Base-by-base conservation (phyloP, 37 sponge, comb jelly and placozoan species). In the Halichondria panicea region DNA sequence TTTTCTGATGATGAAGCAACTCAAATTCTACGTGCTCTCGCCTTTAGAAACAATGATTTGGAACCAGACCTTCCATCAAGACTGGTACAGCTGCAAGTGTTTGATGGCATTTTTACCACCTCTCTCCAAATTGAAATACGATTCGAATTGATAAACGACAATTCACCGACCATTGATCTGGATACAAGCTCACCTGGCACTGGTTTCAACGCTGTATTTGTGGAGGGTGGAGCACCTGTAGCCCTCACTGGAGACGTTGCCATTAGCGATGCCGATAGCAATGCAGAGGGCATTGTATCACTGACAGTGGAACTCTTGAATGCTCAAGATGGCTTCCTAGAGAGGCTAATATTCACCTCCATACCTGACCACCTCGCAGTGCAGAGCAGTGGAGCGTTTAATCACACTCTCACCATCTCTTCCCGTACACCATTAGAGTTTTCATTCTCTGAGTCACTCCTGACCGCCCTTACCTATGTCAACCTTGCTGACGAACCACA, bases 401-500 rank as follows among this genome's bases (percentile, higher is more conserved):
- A 55, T 28, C 82, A 81, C 15, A 9, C 65, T 2, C 0, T 81
- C 5, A 56, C 44, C n/a, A 19, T 81, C 9, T 36, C 62, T 36
- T 40, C 75, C 27, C 42, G 18, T 44, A 9, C 53, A 35, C 21
- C 48, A 36, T 52, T 68, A 8, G 4, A 66, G 5, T 75, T 74
- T 57, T 58, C 46, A 45, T 53, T 25, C 15, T 85, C 68, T 56
- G 77, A 55, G 42, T 55, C 65, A 50, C 40, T 59, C 40, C 71
- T 85, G 3, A 2, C 63, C 13, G 24, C 44, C 43, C 6, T 85
- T 3, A 25, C 9, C 18, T 90, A 90, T 63, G 58, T 66, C 78
- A 90, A 90, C 50, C 2, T 5, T 22, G 82, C 82, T 19, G 78
- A 90, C 68, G 91, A 90, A 42, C 91, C 87, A 0, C 27, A 35